phyloP scores from a whole-genome alignment of 1,140 invertebrate genomes.

The Drosophila pseudoobscura region DNA sequence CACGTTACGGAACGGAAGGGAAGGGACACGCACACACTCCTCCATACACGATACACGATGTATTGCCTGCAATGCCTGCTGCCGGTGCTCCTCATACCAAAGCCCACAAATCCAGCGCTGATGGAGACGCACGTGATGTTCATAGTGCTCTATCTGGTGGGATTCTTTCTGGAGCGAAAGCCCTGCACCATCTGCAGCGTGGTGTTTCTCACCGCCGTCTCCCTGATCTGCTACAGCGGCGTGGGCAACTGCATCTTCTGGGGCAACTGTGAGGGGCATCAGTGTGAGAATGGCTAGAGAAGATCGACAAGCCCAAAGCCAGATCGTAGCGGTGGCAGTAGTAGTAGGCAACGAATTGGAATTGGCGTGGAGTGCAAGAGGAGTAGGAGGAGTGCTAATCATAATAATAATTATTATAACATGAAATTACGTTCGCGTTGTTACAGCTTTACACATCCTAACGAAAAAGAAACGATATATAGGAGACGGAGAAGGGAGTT shows the following conservation, averaged over 20 bases:
- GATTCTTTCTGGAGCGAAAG: conserved; percentile 97
- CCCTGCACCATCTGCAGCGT: conserved; percentile 98
- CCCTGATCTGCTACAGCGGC: conserved; percentile 97
- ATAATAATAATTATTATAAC: conserved; percentile 25
- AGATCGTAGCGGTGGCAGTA: neutral
- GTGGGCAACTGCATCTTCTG: conserved; percentile 97
- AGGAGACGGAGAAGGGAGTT: neutral
- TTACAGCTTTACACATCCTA: conserved; percentile 47
- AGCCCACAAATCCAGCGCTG: conserved; percentile 96
- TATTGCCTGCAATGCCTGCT: conserved; percentile 99
- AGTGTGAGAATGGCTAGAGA: conserved; percentile 87
- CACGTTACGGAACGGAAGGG: neutral
- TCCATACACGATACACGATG: conserved; percentile 86
- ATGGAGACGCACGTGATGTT: conserved; percentile 98
- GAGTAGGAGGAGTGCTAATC: conserved; percentile 41
- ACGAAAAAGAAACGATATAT: conserved; percentile 6
- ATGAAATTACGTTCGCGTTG: conserved; percentile 52
- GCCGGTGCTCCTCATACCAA: conserved; percentile 97
- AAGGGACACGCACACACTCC: conserved; percentile 14
- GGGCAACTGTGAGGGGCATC: conserved; percentile 90
- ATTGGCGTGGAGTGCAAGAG: too few relatives aligned
- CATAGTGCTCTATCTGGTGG: conserved; percentile 95
- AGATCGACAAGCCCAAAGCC: too few relatives aligned
- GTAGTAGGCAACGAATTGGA: conserved; percentile 42
- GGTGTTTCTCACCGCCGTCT: conserved; percentile 95